Conservation (phyloP, 1,140 invertebrate species). For the Drosophila bocki region DNA sequence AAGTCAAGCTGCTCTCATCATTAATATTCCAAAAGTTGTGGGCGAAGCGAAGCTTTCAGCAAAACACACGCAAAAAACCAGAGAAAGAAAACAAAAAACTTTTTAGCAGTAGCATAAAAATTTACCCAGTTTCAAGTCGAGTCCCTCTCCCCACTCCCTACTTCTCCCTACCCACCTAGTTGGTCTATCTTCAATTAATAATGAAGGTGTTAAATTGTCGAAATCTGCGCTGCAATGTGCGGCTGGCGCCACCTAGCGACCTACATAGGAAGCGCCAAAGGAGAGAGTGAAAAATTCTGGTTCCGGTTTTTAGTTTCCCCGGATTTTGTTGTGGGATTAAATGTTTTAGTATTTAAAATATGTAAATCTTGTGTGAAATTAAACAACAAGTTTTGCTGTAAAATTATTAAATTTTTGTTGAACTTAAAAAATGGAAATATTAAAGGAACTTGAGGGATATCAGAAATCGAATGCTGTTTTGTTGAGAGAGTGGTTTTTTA, state of each 20-base stretch:
- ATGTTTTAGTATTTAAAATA: background rate
- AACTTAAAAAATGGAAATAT: background rate
- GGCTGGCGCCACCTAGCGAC: conserved; percentile 67
- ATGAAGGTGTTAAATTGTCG: conserved; percentile 82
- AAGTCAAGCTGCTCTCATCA: conserved; percentile 70
- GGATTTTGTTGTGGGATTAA: background rate
- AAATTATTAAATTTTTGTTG: background rate
- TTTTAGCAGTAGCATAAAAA: conserved; percentile 48
- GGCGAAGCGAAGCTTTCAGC: conserved; percentile 74
- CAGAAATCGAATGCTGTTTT: background rate
- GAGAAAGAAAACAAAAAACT: conserved; percentile 48
- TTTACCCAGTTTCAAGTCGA: conserved; percentile 24
- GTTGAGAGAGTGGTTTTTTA: accelerated
- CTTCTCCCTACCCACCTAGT: conserved; percentile 4
- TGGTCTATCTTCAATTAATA: conserved; percentile 81
- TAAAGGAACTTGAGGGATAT: background rate
- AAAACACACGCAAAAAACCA: conserved; percentile 45
- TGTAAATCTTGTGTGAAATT: too few relatives aligned
- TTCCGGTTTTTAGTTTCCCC: conserved; percentile 1
- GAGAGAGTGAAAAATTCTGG: background rate
- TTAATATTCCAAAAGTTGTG: conserved; percentile 82
- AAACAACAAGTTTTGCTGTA: too few relatives aligned
- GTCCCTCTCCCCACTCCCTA: background rate
- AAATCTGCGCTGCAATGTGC: conserved; percentile 66
- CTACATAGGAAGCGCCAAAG: conserved; percentile 49